These are phyloP conservation scores for Isurus oxyrinchus DNA, from an alignment of 2,113 vertebrate genomes.

Conservation along the genomic window DNA sequence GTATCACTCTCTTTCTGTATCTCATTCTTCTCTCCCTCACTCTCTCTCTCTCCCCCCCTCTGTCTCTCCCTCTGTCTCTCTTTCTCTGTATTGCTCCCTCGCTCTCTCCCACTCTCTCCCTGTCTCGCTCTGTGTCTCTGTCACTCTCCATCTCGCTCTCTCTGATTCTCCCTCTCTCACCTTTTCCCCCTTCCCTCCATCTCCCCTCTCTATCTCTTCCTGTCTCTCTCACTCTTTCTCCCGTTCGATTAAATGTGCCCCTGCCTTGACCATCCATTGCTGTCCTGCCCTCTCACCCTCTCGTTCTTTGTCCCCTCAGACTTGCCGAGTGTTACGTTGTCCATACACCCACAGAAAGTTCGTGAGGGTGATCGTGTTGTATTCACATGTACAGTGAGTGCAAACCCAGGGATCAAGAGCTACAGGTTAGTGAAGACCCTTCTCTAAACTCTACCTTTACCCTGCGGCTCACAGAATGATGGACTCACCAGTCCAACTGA, in stretches of 20 bases:
- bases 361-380: conserved; percentile 82
- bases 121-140: no score
- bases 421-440: conserved; percentile 67
- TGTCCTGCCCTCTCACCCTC: not conserved
- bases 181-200: no score
- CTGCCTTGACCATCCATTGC: not conserved
- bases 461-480: no score
- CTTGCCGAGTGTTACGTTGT: conserved; percentile 80
- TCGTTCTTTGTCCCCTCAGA: conserved; percentile 61
- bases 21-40: no score
- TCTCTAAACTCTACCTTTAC: no score
- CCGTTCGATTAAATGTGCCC: conserved; percentile 4
- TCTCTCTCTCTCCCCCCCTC: not conserved
- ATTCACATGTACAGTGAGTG: conserved; percentile 82
- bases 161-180: no score
- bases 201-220: no score
- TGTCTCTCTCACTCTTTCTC: not conserved
- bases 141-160: not conserved
- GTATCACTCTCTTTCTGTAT: no score
- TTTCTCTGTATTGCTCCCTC: no score
- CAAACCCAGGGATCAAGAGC: conserved; percentile 87
- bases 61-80: not conserved
- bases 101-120: no score
- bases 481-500: no score
- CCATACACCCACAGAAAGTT: conserved; percentile 86